Percentiles rank a stretch among this genome's conserved stretches.
These are phyloP conservation scores for Syngnathus floridae DNA, from an alignment of 2,113 vertebrate species.

Conservation along the genomic window DNA sequence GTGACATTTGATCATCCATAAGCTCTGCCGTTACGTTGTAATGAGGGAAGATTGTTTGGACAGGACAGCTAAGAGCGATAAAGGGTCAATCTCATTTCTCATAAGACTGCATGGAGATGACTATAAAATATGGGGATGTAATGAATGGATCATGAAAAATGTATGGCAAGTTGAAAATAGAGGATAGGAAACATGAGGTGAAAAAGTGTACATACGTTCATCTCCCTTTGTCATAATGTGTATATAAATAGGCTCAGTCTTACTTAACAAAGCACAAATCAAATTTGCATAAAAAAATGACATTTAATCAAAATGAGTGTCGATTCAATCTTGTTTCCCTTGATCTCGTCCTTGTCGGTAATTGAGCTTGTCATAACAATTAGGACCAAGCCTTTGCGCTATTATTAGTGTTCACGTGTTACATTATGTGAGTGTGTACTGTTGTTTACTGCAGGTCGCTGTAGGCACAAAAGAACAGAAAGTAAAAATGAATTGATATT, in stretches of 20 bases:
- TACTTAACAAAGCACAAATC: neutral
- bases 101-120: neutral
- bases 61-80: neutral
- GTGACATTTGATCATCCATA: conserved; percentile 13
- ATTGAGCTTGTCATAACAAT: neutral
- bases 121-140: neutral
- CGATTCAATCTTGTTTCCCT: neutral
- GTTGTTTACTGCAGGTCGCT: neutral
- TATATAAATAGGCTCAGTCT: neutral
- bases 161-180: neutral
- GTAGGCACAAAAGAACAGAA: neutral
- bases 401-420: neutral
- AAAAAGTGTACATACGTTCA: neutral
- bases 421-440: neutral
- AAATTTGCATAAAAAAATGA: neutral
- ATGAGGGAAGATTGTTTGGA: conserved; percentile 7
- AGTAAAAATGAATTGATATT: neutral
- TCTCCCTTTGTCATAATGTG: neutral
- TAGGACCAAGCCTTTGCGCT: neutral
- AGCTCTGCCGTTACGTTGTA: neutral
- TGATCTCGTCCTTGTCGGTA: neutral
- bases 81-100: neutral
- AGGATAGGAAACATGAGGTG: neutral
- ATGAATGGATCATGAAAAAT: neutral
- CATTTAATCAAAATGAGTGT: neutral